Percentiles rank a stretch among this genome's conserved stretches.
Evolutionary conservation across 1,140 invertebrate species (phyloP).

Genomic region (Platorchestia sp.): DNA sequence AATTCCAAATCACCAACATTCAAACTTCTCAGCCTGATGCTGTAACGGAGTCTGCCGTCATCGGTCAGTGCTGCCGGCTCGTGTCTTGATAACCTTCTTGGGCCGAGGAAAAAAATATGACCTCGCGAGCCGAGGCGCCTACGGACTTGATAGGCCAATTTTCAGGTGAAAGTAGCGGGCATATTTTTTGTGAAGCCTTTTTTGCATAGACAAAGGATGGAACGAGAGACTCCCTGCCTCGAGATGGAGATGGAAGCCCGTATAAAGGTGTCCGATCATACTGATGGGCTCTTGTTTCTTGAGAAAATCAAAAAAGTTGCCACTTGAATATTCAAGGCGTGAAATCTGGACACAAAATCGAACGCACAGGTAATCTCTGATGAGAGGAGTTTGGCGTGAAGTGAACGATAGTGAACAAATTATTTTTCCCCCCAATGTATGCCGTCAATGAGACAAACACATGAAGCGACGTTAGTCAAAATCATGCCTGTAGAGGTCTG

Average conservation of each 20-base stretch:
- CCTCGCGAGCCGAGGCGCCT: neutral
- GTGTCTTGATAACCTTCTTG: slow-evolving; percentile 10
- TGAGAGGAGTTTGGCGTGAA: neutral
- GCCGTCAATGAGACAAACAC: no score
- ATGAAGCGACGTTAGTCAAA: no score
- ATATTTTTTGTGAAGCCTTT: neutral
- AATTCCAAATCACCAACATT: neutral
- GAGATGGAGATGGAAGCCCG: neutral
- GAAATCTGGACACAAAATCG: neutral
- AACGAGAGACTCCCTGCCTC: slow-evolving; percentile 12
- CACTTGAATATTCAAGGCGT: neutral
- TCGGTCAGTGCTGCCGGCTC: neutral
- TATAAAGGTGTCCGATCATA: slow-evolving; percentile 1
- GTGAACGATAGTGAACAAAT: neutral
- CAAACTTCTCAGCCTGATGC: neutral
- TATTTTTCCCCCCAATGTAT: no score
- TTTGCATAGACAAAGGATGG: slow-evolving; percentile 14
- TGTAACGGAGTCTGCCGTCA: neutral
- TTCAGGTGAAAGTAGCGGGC: slow-evolving; percentile 34
- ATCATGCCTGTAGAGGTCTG: neutral
- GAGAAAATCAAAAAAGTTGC: neutral
- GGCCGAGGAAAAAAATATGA: neutral
- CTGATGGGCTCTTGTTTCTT: neutral
- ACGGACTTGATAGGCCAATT: slow-evolving; percentile 44
- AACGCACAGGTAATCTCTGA: neutral